Evolutionary conservation across 2,888 invertebrate species (phyloP), one percentile per base, ranked within the genome.

Genomic region (Corbicula japonica): DNA sequence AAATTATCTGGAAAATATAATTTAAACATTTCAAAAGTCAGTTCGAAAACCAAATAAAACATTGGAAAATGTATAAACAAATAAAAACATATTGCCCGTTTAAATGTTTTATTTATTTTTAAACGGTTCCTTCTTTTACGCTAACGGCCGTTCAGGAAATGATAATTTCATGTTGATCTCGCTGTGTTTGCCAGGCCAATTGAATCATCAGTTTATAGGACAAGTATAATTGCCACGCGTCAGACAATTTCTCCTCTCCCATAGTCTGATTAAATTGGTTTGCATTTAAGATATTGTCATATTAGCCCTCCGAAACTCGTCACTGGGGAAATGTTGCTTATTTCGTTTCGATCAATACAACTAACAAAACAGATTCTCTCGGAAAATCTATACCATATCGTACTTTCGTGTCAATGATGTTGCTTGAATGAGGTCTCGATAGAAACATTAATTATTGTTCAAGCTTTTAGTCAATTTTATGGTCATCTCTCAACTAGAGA

Each of bases 271-370:
- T 80, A 80, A 80, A 80, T 80, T 80, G 75, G 80, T 80, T 80
- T 80, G 80, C 80, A 75, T 80, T 80, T 80, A 80, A 80, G 80
- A 80, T 80, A 80, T 80, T 80, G 80, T 80, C 80, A 80, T 80
- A 80, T 80, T 80, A 76, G 80, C 76, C 76, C 61, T 69, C 66
- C 68, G 76, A 76, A 76, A 76, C 73, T 76, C 73, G 77, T 77
- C 80, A 80, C 77, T 54, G 28, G 77, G 83, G 83, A 80, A 80
- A 80, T 80, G 76, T 66, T 72, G 74, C 74, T 83, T 83, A 75
- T 80, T 80, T 80, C 71, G 30, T 38, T 54, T 63, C 41, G 73
- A 83, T 83, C 83, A 77, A 83, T 83, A 83, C 62, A 75, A 69
- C 71, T 80, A 83, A 77, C 77, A 83, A 83, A 83, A 80, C 83